Conservation (phyloP, 1,140 invertebrate species). For the Papilio polytes region DNA sequence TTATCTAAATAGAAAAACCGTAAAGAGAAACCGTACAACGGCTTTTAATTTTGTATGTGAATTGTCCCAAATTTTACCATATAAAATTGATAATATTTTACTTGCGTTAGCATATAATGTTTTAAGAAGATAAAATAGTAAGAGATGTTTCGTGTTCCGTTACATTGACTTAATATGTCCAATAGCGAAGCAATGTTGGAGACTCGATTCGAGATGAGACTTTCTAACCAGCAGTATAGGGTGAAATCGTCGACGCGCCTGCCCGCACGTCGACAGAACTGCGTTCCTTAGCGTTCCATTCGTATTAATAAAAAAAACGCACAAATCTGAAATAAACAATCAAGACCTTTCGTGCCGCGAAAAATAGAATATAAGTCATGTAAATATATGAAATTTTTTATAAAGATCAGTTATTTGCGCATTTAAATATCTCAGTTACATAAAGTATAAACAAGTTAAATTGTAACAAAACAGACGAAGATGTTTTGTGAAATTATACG, state of each 20-base stretch:
- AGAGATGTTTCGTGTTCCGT: constrained; percentile 37
- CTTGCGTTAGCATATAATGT: constrained; percentile 15
- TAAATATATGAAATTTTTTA: not conserved
- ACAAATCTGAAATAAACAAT: constrained; percentile 12
- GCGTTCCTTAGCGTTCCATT: constrained; percentile 40
- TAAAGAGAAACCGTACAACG: constrained; percentile 10
- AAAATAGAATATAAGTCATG: not conserved
- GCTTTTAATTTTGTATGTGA: constrained; percentile 3
- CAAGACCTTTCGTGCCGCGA: not conserved
- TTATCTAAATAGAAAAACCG: constrained; percentile 5
- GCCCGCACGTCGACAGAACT: constrained; percentile 37
- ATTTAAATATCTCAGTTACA: not conserved
- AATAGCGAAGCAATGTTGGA: constrained; percentile 40
- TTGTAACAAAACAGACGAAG: too few species aligned
- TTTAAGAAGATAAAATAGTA: constrained; percentile 19
- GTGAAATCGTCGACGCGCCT: constrained; percentile 65
- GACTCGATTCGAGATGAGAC: constrained; percentile 62
- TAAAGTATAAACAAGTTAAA: not conserved
- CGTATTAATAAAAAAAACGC: constrained; percentile 36
- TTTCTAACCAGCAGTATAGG: constrained; percentile 69
- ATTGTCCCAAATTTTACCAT: constrained; percentile 5
- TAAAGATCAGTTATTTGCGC: not conserved
- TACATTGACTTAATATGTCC: constrained; percentile 41
- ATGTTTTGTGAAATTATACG: too few species aligned
- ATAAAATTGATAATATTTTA: not conserved